Evolutionary conservation across 1,140 invertebrate species (phyloP).

Genomic region (Thalassaphorura encarpata): DNA sequence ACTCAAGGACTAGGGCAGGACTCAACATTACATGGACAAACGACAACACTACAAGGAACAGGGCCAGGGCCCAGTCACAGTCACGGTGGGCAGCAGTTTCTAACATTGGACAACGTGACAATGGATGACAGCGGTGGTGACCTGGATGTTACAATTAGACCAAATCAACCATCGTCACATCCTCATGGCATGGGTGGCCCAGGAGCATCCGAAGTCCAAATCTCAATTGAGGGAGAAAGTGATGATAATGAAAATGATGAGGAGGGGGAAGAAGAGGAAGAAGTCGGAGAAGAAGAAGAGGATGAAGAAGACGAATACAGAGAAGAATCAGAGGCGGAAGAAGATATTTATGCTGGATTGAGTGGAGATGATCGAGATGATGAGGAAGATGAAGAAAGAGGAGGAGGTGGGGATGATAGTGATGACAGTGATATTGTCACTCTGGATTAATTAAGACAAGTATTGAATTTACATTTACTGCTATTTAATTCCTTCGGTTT

Average conservation of each 20-base stretch:
- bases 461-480: too few relatives aligned
- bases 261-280: slow-evolving; percentile 14
- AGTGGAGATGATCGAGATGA: slow-evolving; percentile 7
- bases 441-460: slow-evolving; percentile 2
- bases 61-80: slow-evolving; percentile 1
- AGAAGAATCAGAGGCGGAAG: neutral
- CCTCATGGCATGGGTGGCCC: too few relatives aligned
- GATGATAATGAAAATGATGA: slow-evolving; percentile 1
- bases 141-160: neutral
- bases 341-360: slow-evolving; percentile 6
- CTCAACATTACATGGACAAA: too few relatives aligned
- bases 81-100: neutral
- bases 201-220: too few relatives aligned
- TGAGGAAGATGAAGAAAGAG: neutral
- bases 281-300: slow-evolving; percentile 9
- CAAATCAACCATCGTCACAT: too few relatives aligned
- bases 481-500: too few relatives aligned
- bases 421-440: slow-evolving; percentile 12
- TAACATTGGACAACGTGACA: slow-evolving; percentile 1
- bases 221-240: neutral
- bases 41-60: slow-evolving; percentile 1
- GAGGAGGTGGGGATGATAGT: slow-evolving; percentile 4
- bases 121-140: neutral
- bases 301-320: slow-evolving; percentile 16
- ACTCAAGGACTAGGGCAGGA: slow-evolving; percentile 6